A percentile compares a stretch with the other conserved stretches of the same genome.
phyloP scores from a whole-genome alignment of 2,113 vertebrate species.

The Vimba vimba region DNA sequence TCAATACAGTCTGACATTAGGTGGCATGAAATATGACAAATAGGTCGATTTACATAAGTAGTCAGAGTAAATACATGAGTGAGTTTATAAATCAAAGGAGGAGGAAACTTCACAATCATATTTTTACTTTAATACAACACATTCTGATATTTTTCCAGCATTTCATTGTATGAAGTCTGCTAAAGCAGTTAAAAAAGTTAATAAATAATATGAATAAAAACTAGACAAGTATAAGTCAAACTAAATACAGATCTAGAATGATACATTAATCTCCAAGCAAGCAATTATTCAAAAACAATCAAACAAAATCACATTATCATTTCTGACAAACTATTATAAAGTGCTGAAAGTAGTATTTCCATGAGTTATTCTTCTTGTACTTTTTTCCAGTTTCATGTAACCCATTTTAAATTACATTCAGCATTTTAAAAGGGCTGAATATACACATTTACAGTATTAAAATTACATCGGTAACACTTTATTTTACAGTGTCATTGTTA shows the following conservation, averaged over 20 bases:
- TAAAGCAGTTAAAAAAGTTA: background rate
- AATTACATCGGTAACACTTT: background rate
- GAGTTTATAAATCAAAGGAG: background rate
- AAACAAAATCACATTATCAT: background rate
- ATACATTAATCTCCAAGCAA: background rate
- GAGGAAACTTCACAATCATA: background rate
- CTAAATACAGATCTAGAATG: background rate
- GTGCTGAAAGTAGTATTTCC: conserved; percentile 1
- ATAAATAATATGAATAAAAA: conserved; percentile 16
- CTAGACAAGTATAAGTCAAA: background rate
- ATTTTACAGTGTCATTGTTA: no score
- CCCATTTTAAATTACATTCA: background rate
- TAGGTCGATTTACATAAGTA: background rate
- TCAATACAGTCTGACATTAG: background rate
- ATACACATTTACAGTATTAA: background rate
- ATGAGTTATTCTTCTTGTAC: background rate
- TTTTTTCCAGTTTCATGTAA: background rate
- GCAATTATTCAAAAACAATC: background rate
- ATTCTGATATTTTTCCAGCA: background rate
- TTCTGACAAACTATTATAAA: background rate
- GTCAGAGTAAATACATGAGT: background rate
- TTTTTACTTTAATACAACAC: background rate
- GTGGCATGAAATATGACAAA: background rate
- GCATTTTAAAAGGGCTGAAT: conserved; percentile 27
- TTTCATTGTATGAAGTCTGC: background rate